phyloP scores from a whole-genome alignment of 2,888 invertebrate genomes.

The Pycnomerus fuliginosus region DNA sequence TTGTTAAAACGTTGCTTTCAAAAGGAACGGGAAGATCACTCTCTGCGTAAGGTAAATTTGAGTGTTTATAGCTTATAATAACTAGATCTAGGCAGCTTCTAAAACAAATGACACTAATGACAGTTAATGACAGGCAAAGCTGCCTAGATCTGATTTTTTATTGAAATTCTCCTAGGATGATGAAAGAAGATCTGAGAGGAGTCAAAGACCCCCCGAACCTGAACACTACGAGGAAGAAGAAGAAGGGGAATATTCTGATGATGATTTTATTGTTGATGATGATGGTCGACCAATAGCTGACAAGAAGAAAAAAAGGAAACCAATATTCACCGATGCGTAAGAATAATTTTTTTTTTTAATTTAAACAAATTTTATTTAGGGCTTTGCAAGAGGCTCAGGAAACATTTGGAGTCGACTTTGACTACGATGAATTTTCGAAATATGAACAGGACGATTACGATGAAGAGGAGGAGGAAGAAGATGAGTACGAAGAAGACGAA shows the following conservation, averaged over 20 bases:
- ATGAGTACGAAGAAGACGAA: slow-evolving; percentile 78
- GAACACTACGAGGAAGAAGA: slow-evolving; percentile 72
- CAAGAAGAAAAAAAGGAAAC: slow-evolving; percentile 75
- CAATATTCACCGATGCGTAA: slow-evolving; percentile 84
- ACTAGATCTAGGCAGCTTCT: no score
- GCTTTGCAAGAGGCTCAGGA: slow-evolving; percentile 97
- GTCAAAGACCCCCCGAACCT: slow-evolving; percentile 62
- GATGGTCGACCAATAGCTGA: slow-evolving; percentile 86
- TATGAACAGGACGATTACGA: slow-evolving; percentile 85
- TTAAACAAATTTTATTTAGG: slow-evolving; percentile 55
- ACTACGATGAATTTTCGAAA: slow-evolving; percentile 86
- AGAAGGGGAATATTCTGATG: slow-evolving; percentile 81
- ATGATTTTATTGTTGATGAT: slow-evolving; percentile 97
- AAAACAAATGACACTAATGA: no score
- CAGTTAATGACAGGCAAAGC: no score
- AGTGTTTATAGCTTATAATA: no score
- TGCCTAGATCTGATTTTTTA: no score
- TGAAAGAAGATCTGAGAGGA: slow-evolving; percentile 72
- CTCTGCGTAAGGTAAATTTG: slow-evolving; percentile 32
- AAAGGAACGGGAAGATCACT: slow-evolving; percentile 42
- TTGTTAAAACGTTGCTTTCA: slow-evolving; percentile 11
- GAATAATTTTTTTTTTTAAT: slow-evolving; percentile 45
- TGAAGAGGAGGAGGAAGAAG: slow-evolving; percentile 75
- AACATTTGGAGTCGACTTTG: slow-evolving; percentile 99
- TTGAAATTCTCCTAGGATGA: slow-evolving; percentile 62